Base-by-base conservation (phyloP, 2,113 vertebrate genomes). In the Tenrec ecaudatus region DNA sequence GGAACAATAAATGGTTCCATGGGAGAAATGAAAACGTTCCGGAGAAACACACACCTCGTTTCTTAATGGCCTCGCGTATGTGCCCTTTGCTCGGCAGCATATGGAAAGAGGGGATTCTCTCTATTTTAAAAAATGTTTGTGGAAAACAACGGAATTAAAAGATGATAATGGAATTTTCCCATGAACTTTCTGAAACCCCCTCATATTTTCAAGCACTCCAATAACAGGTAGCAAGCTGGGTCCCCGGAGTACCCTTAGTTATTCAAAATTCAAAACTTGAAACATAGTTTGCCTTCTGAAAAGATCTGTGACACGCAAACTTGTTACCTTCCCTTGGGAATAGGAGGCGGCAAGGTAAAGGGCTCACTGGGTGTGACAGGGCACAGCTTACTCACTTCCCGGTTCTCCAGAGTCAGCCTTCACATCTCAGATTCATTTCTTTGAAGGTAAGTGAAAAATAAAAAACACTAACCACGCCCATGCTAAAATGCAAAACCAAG, bases 401-500 rank as follows among this genome's bases (percentile, higher is more conserved):
- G 11, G 47, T 10, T 83, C 58, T 79, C 53, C 80, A 31, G 4
- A 86, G 47, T 86, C 47, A 90, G 27, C 31, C 57, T 92, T 87
- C 78, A 77, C 29, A 62, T 5, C 58, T 64, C 3, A 40, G 64
- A 27, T 89, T 14, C 33, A 25, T 40, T 43, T 57, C 79, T 79
- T 20, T 31, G 11, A 84, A 36, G 3, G 78, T 53, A 82, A 86
- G 64, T 71, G 29, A 53, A 53, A 53, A 53, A 10, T 47, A 47
- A 92, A 89, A 9, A 40, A 40, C 14, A 78, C 19, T 47, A 58
- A 25, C 33, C 17, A 77, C 3, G 57, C 5, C 33, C 38, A 75
- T 40, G 29, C 78, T 71, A 53, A 91, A 94, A 91, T 31, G 11
- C 9, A 80, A 79, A 89, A 80, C 27, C 12, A 78, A 53, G 47